Conservation (phyloP, 1,140 invertebrate genomes). For the Anadara kagoshimensis region DNA sequence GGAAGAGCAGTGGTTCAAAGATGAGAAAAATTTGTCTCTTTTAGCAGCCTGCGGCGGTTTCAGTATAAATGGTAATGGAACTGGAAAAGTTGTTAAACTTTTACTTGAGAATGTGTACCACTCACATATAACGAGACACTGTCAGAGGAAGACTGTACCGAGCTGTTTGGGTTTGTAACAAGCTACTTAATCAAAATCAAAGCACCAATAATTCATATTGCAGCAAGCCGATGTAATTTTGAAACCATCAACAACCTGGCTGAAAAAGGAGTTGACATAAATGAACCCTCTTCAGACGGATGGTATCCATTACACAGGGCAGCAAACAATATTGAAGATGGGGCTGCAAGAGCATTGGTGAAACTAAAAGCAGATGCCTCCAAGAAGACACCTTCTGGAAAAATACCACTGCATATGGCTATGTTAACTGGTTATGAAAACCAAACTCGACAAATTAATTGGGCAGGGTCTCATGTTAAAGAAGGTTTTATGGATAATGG, state of each 20-base stretch:
- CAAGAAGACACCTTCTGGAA: constrained; percentile 6
- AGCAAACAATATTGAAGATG: constrained; percentile 29
- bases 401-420: constrained; percentile 29
- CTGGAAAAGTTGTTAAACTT: constrained; percentile 25
- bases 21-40: constrained; percentile 19
- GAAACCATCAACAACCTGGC: constrained; percentile 19
- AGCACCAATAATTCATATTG: constrained; percentile 37
- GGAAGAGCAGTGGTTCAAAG: constrained; percentile 38
- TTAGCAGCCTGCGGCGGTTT: constrained; percentile 28
- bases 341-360: constrained; percentile 22
- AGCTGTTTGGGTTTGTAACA: constrained; percentile 28
- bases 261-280: constrained; percentile 21
- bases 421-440: constrained; percentile 21
- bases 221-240: constrained; percentile 17
- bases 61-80: background rate
- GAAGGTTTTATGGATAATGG: constrained; percentile 21
- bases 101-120: constrained; percentile 16
- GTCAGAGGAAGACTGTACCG: constrained; percentile 20
- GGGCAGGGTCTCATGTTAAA: background rate
- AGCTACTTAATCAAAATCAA: constrained; percentile 27
- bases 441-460: constrained; percentile 7
- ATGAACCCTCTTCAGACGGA: constrained; percentile 29
- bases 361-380: constrained; percentile 18
- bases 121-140: constrained; percentile 13
- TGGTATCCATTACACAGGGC: constrained; percentile 30